A percentile compares a stretch with the other conserved stretches of the same genome.
Evolutionary conservation across 2,797 vertebrate species (phyloP).

Genomic region (Holocentrus rufus): DNA sequence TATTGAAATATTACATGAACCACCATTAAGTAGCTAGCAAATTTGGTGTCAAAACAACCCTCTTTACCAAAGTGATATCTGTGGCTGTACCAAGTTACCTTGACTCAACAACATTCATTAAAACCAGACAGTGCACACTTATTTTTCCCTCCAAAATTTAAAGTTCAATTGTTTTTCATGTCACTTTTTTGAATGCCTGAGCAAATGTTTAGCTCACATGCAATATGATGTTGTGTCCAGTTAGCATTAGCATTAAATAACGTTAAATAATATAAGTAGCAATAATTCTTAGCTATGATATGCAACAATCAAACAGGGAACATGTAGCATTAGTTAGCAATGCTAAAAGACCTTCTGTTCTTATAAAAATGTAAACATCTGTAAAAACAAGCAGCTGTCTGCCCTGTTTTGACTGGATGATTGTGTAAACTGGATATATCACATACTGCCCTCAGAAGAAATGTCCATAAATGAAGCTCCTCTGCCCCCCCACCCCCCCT

Average conservation of each 20-base stretch:
- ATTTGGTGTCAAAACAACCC: background rate
- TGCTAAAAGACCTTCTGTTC: constrained; percentile 57
- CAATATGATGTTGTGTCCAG: constrained; percentile 3
- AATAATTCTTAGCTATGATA: constrained; percentile 46
- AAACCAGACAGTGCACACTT: background rate
- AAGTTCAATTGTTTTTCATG: too few species aligned
- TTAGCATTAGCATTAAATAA: constrained; percentile 10
- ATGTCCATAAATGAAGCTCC: constrained; percentile 66
- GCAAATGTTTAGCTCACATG: too few species aligned
- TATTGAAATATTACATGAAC: too few species aligned
- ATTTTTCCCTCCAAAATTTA: background rate
- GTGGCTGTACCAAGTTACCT: background rate
- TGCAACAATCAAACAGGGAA: constrained; percentile 38
- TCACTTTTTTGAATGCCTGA: too few species aligned
- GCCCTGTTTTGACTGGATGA: constrained; percentile 30
- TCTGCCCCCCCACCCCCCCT: too few species aligned
- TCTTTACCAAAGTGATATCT: background rate
- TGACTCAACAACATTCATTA: background rate
- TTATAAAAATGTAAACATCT: constrained; percentile 19
- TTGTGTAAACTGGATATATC: constrained; percentile 59
- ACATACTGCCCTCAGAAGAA: constrained; percentile 56
- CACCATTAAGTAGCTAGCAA: background rate
- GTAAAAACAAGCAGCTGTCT: background rate
- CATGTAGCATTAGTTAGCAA: constrained; percentile 14
- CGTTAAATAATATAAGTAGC: constrained; percentile 37